These are phyloP conservation scores for Battus philenor DNA, from an alignment of 1,140 invertebrate species.

Conservation along the genomic window DNA sequence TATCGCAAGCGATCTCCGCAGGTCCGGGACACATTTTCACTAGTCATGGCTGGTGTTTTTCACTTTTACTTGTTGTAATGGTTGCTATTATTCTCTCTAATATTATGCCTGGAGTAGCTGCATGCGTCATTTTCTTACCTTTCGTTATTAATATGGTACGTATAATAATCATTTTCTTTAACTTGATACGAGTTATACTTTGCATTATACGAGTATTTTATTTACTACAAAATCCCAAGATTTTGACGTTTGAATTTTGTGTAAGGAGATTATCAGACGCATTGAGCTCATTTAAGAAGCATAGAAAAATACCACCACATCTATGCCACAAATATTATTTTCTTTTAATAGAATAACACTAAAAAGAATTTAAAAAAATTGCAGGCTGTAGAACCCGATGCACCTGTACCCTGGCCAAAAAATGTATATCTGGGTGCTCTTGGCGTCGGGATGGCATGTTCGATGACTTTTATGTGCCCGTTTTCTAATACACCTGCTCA, in stretches of 20 bases:
- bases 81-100: constrained; percentile 31
- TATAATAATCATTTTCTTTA: no score
- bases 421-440: constrained; percentile 35
- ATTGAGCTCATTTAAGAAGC: no score
- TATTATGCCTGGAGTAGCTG: constrained; percentile 36
- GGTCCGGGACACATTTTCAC: constrained; percentile 25
- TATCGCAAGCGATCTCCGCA: constrained; percentile 17
- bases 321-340: no score
- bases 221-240: no score
- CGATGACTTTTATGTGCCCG: constrained; percentile 41
- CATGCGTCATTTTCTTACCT: constrained; percentile 31
- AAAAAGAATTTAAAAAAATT: no score
- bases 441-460: constrained; percentile 38
- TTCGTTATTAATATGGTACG: constrained; percentile 43
- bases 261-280: no score
- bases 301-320: no score
- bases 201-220: no score
- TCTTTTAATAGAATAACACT: no score
- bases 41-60: constrained; percentile 21
- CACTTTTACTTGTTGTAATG: constrained; percentile 29
- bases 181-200: no score
- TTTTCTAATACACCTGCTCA: constrained; percentile 49
- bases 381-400: constrained; percentile 18
- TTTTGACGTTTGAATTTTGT: no score
- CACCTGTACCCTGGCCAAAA: constrained; percentile 26